Base-by-base conservation (phyloP, 2,888 invertebrate species). In the Mesochorus sp. region DNA sequence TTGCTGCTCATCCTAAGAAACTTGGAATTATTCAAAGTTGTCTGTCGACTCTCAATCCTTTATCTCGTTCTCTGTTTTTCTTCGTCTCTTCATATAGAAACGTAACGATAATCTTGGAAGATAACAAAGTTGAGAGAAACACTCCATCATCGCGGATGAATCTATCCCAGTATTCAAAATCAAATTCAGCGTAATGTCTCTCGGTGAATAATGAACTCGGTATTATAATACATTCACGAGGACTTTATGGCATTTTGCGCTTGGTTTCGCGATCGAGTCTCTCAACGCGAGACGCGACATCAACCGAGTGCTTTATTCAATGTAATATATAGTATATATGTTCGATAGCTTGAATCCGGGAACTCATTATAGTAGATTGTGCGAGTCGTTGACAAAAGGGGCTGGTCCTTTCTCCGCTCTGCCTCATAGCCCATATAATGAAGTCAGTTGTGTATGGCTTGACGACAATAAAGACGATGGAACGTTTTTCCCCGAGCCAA, bases 331-430 rank as follows among this genome's bases (percentile, higher is more conserved):
- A 64, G 14, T 19, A 47, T 67, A 61, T 66, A 53, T 59, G 19
- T 57, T 71, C 62, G 71, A 80, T 78, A 31, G 55, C 79, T 76
- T 59, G 78, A 80, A 82, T 83, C 82, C 77, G 73, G 81, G 72
- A 81, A 82, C 83, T 85, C 85, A 82, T 85, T 85, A 85, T 82
- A 83, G 81, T 81, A 82, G 79, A 82, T 82, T 84, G 82, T 81
- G 82, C 42, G 68, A 72, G 61, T 49, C 68, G 39, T 59, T 81
- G 73, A 85, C 82, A 82, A 85, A n/a, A n/a, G 82, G 76, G 73
- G 51, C 34, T 61, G 70, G 59, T 76, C 79, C 75, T 80, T 79
- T 71, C 66, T 73, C 34, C 59, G 47, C 47, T 62, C 26, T 10
- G 26, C 55, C 12, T 3, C 51, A 44, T 28, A 59, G 42, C 6